Evolutionary conservation across 2,113 vertebrate genomes (phyloP), one percentile per base, ranked within the genome.

Genomic region (Leptobrachium leishanense): DNA sequence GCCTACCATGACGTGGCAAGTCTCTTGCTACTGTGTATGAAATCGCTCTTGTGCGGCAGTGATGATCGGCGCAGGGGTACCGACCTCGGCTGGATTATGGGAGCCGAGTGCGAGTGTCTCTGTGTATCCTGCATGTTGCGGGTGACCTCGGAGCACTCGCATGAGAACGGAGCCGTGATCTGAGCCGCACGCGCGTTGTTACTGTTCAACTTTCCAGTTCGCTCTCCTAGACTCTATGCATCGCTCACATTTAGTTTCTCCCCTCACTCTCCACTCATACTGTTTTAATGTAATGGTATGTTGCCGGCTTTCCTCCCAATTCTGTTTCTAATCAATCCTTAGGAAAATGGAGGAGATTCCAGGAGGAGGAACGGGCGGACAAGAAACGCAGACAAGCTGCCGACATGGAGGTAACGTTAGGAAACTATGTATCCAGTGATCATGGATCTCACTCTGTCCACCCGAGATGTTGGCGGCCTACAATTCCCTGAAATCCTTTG

Each of bases 51-150:
- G 20, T 31, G 20, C 80, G 80, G 85, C 85, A 2, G 0, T 89
- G 85, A 84, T 92, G 87, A 90, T 80, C 87, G 84, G 87, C 87
- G 85, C 85, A 88, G 87, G 87, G 89, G 83, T 85, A 89, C 86
- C 79, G 87, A 89, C 84, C 84, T 88, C 87, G 87, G 90, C 85
- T 89, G 57, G 20, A 84, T 85, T 79, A 86, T 89, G 86, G 90
- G 90, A 83, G 90, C 90, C 90, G 90, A 92, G 71, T 91, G 90
- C 39, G 62, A 31, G 62, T 6, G 62, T 64, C 4, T 64, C n/a
- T 39, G 15, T 20, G 62, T 4, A 7, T 81, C 74, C 78, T 84
- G 84, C 84, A 8, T 43, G 88, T 87, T 81, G 82, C 83, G 73
- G 79, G 78, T 11, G 43, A 62, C 43, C 10, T 81, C 78, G 3